Conservation (phyloP, 1,140 invertebrate species). For the Polyergus mexicanus region DNA sequence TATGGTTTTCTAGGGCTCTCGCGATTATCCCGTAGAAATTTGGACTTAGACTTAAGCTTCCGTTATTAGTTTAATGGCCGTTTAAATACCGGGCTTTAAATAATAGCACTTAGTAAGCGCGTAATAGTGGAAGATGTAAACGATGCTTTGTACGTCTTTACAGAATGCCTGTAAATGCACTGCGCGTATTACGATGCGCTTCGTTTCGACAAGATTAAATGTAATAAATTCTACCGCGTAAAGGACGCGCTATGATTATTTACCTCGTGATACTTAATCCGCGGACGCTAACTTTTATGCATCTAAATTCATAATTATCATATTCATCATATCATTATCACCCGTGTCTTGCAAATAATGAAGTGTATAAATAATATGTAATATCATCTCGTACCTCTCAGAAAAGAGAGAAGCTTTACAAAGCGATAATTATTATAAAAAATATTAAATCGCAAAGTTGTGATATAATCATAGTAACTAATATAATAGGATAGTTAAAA, state of each 20-base stretch:
- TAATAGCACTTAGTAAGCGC: constrained; percentile 50
- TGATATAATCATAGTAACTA: not conserved
- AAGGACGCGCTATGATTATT: not conserved
- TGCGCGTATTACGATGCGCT: constrained; percentile 17
- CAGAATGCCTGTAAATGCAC: constrained; percentile 49
- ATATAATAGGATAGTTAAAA: not conserved
- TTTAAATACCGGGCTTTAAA: constrained; percentile 64
- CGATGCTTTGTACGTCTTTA: constrained; percentile 50
- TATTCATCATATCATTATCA: too few relatives aligned
- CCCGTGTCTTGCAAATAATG: not conserved
- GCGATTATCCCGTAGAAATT: constrained; percentile 59
- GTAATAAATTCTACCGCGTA: constrained; percentile 22
- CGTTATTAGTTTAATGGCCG: constrained; percentile 62
- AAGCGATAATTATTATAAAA: not conserved
- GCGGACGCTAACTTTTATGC: not conserved
- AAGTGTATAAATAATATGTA: not conserved
- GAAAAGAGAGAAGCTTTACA: not conserved
- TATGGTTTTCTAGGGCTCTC: constrained; percentile 50
- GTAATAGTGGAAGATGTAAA: constrained; percentile 54
- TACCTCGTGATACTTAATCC: not conserved
- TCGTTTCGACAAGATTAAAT: constrained; percentile 49
- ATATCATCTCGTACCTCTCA: not conserved
- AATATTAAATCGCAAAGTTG: not conserved
- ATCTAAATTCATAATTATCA: not conserved
- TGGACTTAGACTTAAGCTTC: constrained; percentile 58